phyloP scores from a whole-genome alignment of 2,797 vertebrate genomes.

The Anabacerthia variegaticeps region DNA sequence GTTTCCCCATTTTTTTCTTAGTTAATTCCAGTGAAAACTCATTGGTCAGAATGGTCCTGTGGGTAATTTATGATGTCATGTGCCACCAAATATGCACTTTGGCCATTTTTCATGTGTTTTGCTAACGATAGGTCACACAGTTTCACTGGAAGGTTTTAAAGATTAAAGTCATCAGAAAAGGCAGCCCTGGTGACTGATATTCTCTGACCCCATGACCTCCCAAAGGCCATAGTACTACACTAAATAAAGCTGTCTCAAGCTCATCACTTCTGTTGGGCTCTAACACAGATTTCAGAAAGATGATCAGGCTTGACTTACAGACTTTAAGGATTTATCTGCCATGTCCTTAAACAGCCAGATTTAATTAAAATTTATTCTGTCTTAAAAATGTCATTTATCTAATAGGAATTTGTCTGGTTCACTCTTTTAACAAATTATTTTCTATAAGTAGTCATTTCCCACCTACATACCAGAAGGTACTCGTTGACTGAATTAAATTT shows the following conservation, averaged over 20 bases:
- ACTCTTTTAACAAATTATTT: background rate
- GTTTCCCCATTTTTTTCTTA: background rate
- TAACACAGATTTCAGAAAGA: background rate
- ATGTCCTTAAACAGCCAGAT: background rate
- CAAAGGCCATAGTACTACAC: background rate
- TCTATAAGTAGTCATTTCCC: background rate
- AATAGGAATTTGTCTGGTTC: background rate
- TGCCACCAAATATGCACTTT: slow-evolving; percentile 6
- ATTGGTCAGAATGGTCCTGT: background rate
- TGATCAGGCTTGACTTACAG: background rate
- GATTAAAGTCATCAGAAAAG: slow-evolving; percentile 36
- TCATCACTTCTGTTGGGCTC: background rate
- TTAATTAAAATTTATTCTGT: background rate
- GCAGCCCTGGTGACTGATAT: slow-evolving; percentile 34
- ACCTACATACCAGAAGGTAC: background rate
- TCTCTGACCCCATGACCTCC: slow-evolving; percentile 32
- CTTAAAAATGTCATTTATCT: background rate
- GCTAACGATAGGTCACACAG: background rate
- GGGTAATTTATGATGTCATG: background rate
- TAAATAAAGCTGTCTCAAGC: slow-evolving; percentile 54
- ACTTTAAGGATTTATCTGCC: background rate
- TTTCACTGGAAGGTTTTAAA: slow-evolving; percentile 26
- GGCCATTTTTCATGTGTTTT: background rate
- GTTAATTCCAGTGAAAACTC: background rate
- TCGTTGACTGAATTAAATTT: background rate